A percentile compares a stretch with the other conserved stretches of the same genome.
phyloP scores from a whole-genome alignment of 2,888 invertebrate species.

The Malachius bipustulatus region DNA sequence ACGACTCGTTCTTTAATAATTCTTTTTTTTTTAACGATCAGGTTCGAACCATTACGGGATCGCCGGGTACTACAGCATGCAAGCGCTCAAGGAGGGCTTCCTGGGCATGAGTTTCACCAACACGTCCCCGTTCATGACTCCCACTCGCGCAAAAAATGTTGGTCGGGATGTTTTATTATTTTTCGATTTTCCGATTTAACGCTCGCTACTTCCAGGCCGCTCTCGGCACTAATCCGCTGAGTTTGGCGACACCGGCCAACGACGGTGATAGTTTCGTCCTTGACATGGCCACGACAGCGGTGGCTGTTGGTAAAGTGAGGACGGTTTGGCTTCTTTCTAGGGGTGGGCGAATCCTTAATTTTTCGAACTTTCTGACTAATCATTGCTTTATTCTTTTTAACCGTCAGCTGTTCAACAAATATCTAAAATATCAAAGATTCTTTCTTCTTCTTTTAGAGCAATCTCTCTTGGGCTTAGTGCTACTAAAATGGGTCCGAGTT shows the following conservation, averaged over 20 bases:
- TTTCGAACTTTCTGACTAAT: too few relatives aligned
- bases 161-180: conserved; percentile 16
- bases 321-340: too few relatives aligned
- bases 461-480: too few relatives aligned
- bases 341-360: too few relatives aligned
- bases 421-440: too few relatives aligned
- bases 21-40: conserved; percentile 35
- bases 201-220: conserved; percentile 45
- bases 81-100: conserved; percentile 53
- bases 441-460: too few relatives aligned
- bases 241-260: conserved; percentile 65
- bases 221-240: conserved; percentile 82
- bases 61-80: conserved; percentile 64
- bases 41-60: conserved; percentile 78
- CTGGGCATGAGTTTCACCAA: conserved; percentile 79
- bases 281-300: conserved; percentile 93
- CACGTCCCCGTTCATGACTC: conserved; percentile 72
- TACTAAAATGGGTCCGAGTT: too few relatives aligned
- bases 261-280: conserved; percentile 68
- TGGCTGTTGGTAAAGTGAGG: conserved; percentile 83
- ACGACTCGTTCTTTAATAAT: too few relatives aligned
- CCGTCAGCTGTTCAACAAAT: too few relatives aligned
- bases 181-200: too few relatives aligned
- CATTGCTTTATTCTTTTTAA: too few relatives aligned
- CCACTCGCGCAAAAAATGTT: conserved; percentile 35